Base-by-base conservation (phyloP, 2,113 vertebrate species). In the Pluvianellus socialis region DNA sequence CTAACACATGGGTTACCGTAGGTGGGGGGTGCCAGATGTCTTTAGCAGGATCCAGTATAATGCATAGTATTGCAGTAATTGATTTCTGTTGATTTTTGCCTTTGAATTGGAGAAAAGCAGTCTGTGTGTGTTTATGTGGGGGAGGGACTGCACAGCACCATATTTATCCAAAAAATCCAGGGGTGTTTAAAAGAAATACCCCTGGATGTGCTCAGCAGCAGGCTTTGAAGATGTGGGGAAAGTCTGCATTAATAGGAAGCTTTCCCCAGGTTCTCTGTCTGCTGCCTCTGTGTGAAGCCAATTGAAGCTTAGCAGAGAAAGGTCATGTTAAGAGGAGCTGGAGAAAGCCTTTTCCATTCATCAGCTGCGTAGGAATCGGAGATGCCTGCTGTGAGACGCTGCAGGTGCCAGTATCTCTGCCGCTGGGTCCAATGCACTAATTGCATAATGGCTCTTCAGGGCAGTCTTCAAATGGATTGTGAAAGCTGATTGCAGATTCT, bases 271-370 rank as follows among this genome's bases (percentile, higher is more conserved):
- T 81, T 61, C 79, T 80, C 21, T 87, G 14, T 9, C 73, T 72
- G 74, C 63, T 81, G 65, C 62, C 68, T 81, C 84, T 81, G 70
- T 75, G 59, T 77, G 94, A 85, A 81, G 70, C 70, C 88, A 77
- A 10, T 22, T 53, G 84, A 58, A 42, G 59, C 42, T 67, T 50
- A 58, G 58, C 28, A 47, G 53, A 81, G 80, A 73, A 89, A 89
- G 75, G 75, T 62, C 65, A 58, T 2, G 30, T 47, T 27, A 52
- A 10, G 44, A 73, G 61, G 17, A 72, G 38, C 70, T 73, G 59
- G 35, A 71, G 55, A 63, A 86, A 86, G 70, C 30, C 80, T 49
- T 40, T 81, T 38, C 11, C 26, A 32, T 92, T 76, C 65, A 59
- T 63, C 28, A 21, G 49, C 53, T 28, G 59, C 0, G 0, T 1